Evolutionary conservation across 1,140 invertebrate species (phyloP).

Genomic region (Trachelipus rathkii): DNA sequence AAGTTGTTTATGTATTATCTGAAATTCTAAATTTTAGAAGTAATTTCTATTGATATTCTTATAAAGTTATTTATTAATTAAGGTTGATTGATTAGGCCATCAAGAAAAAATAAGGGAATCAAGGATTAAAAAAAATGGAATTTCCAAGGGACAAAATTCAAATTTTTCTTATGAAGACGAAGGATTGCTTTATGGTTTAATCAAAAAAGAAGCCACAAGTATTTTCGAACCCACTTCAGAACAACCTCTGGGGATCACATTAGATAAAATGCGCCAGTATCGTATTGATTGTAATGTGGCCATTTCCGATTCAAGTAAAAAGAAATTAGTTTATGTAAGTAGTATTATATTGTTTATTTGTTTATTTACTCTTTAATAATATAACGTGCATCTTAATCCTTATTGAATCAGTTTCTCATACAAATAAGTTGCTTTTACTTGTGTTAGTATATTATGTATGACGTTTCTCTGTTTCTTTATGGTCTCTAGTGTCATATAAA

Average conservation of each 20-base stretch:
- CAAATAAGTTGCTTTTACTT: background rate
- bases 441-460: too few relatives aligned
- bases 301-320: constrained; percentile 34
- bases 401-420: background rate
- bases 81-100: constrained; percentile 37
- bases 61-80: too few relatives aligned
- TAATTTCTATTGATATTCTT: too few relatives aligned
- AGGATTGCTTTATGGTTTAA: background rate
- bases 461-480: too few relatives aligned
- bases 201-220: background rate
- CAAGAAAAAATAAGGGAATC: constrained; percentile 12
- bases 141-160: background rate
- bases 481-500: too few relatives aligned
- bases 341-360: background rate
- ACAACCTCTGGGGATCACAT: constrained; percentile 26
- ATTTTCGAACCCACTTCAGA: constrained; percentile 17
- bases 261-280: constrained; percentile 40
- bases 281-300: constrained; percentile 41
- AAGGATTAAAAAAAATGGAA: background rate
- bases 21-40: too few relatives aligned
- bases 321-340: constrained; percentile 43
- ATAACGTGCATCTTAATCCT: background rate
- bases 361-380: background rate
- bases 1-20: too few relatives aligned
- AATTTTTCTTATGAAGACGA: background rate